A percentile compares a stretch with the other conserved stretches of the same genome.
These are phyloP conservation scores for Nematopogon swammerdamellus DNA, from an alignment of 2,888 invertebrate genomes.

Conservation along the genomic window DNA sequence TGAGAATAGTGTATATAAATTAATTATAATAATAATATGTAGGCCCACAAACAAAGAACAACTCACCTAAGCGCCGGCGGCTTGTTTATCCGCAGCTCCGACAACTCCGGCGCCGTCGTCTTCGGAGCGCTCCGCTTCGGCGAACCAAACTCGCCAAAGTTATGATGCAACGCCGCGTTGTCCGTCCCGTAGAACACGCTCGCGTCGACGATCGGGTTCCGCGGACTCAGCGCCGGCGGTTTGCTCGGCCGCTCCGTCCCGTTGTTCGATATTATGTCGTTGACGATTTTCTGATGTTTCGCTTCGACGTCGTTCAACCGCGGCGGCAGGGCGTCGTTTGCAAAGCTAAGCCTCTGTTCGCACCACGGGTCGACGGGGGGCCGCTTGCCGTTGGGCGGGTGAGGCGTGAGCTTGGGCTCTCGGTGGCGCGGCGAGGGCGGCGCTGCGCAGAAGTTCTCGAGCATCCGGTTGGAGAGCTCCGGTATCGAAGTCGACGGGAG, in stretches of 20 bases:
- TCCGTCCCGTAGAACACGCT: constrained; percentile 31
- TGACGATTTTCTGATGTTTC: constrained; percentile 10
- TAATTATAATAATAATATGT: too few species aligned
- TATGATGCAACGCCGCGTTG: constrained; percentile 18
- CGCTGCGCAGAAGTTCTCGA: constrained; percentile 21
- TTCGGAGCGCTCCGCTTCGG: not conserved
- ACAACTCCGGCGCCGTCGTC: not conserved
- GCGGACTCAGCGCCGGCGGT: constrained; percentile 34
- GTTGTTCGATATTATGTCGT: constrained; percentile 6
- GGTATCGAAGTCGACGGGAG: constrained; percentile 10
- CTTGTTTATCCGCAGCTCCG: constrained; percentile 3
- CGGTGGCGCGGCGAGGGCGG: constrained; percentile 40
- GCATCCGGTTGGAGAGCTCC: constrained; percentile 10
- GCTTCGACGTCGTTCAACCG: constrained; percentile 6
- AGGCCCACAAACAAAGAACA: too few species aligned
- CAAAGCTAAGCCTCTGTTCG: not conserved
- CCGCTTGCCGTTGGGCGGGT: constrained; percentile 9
- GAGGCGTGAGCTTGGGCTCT: constrained; percentile 37
- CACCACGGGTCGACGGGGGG: not conserved
- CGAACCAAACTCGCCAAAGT: constrained; percentile 12
- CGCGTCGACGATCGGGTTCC: constrained; percentile 37
- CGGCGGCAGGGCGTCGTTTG: not conserved
- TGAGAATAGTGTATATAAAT: too few species aligned
- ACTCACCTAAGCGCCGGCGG: constrained; percentile 8
- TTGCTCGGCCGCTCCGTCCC: constrained; percentile 15